A percentile compares a stretch with the other conserved stretches of the same genome.
Evolutionary conservation across 1,140 invertebrate species (phyloP).

Genomic region (Phocides pigmalion): DNA sequence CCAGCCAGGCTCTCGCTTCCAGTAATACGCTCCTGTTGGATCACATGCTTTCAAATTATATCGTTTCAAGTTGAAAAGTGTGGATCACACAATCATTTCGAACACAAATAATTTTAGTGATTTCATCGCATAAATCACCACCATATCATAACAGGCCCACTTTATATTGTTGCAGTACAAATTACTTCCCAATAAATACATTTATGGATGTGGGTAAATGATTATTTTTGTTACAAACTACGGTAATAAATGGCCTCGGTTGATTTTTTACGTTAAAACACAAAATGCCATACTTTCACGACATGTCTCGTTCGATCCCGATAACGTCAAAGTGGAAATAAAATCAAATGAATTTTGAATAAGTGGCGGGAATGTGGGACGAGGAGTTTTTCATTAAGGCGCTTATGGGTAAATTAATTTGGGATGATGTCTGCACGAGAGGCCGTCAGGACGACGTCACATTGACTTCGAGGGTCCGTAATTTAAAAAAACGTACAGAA

Average conservation of each 20-base stretch:
- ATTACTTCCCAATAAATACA: background rate
- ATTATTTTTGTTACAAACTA: background rate
- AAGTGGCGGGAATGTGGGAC: constrained; percentile 17
- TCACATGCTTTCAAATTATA: constrained; percentile 30
- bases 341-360: constrained; percentile 15
- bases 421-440: constrained; percentile 28
- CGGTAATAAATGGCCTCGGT: background rate
- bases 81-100: too few relatives aligned
- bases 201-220: background rate
- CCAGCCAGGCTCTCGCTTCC: constrained; percentile 89
- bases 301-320: background rate
- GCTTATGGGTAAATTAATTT: constrained; percentile 37
- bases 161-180: background rate
- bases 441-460: constrained; percentile 26
- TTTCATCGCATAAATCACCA: background rate
- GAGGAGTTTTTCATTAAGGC: constrained; percentile 40
- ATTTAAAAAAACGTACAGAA: constrained; percentile 42
- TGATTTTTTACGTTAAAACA: background rate
- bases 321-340: constrained; percentile 22
- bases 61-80: background rate
- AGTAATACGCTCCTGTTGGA: constrained; percentile 84
- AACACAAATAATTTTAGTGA: too few relatives aligned
- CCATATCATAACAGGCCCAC: background rate
- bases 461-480: constrained; percentile 39
- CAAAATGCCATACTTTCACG: background rate